phyloP scores from a whole-genome alignment of 1,140 invertebrate genomes.

The Cydia splendana region DNA sequence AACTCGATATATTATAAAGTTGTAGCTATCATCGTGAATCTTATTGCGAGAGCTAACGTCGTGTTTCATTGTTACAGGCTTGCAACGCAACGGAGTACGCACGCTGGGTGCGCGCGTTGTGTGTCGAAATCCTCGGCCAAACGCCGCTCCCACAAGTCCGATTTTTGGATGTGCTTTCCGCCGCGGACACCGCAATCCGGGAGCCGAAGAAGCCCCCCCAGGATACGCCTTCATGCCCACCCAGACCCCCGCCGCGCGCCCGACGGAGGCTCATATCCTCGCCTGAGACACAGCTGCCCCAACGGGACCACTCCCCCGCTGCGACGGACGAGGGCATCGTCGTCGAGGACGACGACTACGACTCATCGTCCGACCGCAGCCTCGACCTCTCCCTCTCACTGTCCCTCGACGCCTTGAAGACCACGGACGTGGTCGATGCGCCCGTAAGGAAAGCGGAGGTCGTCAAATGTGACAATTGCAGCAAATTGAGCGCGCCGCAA shows the following conservation, averaged over 20 bases:
- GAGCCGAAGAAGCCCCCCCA: constrained; percentile 65
- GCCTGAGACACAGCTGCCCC: constrained; percentile 64
- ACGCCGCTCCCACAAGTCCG: constrained; percentile 72
- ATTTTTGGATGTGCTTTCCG: constrained; percentile 70
- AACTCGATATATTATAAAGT: constrained; percentile 25
- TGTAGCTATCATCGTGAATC: constrained; percentile 28
- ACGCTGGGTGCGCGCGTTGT: constrained; percentile 72
- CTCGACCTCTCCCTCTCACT: constrained; percentile 71
- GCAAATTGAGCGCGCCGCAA: constrained; percentile 62
- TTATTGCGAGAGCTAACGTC: constrained; percentile 25
- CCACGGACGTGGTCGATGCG: constrained; percentile 66
- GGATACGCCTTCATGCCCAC: constrained; percentile 61
- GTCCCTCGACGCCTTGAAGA: constrained; percentile 69
- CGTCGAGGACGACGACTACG: constrained; percentile 78
- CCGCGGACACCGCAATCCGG: constrained; percentile 62
- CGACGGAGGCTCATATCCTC: constrained; percentile 65
- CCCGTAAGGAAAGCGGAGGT: constrained; percentile 63
- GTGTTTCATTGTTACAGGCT: constrained; percentile 65
- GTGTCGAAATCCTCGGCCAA: constrained; percentile 73
- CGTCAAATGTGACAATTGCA: constrained; percentile 73
- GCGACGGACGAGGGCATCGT: constrained; percentile 77
- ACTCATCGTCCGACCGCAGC: constrained; percentile 77
- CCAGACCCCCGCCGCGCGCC: constrained; percentile 67
- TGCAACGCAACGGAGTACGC: constrained; percentile 75
- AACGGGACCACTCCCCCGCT: constrained; percentile 70